A percentile compares a stretch with the other conserved stretches of the same genome.
Conservation (phyloP, 2,113 vertebrate species). For the Anguilla japonica region DNA sequence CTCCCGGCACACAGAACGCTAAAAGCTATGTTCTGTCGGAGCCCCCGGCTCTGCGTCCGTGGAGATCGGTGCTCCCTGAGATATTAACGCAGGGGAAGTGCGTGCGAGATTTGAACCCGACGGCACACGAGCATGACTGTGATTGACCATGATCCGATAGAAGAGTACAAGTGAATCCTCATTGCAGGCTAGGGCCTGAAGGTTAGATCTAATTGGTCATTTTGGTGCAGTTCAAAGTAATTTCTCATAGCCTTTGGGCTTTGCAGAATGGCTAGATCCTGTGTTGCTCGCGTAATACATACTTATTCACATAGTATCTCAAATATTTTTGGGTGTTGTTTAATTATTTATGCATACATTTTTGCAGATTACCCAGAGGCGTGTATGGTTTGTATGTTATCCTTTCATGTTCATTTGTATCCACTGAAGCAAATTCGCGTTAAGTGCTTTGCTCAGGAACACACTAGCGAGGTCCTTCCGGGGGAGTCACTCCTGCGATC, state of each 20-base stretch:
- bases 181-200: not conserved
- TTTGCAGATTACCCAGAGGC: not conserved
- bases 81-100: not conserved
- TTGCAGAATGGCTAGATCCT: not conserved
- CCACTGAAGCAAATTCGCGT: not conserved
- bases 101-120: conserved; percentile 11
- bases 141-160: not conserved
- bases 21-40: conserved; percentile 5
- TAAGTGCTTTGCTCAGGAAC: not conserved
- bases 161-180: not conserved
- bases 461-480: no score
- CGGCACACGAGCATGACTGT: not conserved
- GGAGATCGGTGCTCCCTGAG: not conserved
- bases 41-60: not conserved
- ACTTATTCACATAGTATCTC: no score
- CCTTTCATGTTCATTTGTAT: not conserved
- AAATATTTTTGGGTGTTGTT: not conserved
- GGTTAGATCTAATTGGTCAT: not conserved
- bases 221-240: not conserved
- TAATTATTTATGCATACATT: not conserved
- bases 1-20: not conserved
- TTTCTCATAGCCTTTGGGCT: not conserved
- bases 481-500: not conserved
- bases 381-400: not conserved
- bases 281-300: not conserved